Base-by-base conservation (phyloP, 2,888 invertebrate genomes). In the Ectemnius continuus region DNA sequence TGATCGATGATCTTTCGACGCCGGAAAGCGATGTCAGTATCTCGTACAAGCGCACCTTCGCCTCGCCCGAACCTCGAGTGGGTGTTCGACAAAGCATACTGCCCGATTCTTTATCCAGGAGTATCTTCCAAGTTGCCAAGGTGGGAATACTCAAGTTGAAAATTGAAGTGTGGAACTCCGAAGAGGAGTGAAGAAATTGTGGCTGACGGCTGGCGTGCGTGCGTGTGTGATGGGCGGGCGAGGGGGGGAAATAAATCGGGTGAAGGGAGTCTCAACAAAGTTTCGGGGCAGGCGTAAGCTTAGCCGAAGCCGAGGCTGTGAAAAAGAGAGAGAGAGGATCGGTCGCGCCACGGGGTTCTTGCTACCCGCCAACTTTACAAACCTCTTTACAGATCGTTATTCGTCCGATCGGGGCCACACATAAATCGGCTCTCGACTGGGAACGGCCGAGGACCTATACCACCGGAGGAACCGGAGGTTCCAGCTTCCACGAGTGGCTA, bases 321-420 rank as follows among this genome's bases (percentile, higher is more conserved):
- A 84, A 86, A 85, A 73, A 83, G 84, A 85, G 75, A 83, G 84
- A 82, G 82, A 80, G 86, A 84, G 87, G 85, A 73, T 67, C 73
- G 20, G 76, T 71, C 89, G 70, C 90, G 70, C 90, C 85, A 82
- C 89, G 84, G 90, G 90, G 88, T 82, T 75, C 82, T 84, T 82
- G 87, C 87, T 88, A 85, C 85, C 80, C 88, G 87, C 86, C 88
- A 90, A 88, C 88, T 88, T 86, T 88, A 88, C 89, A 89, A 88
- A 90, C 88, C 88, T 88, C 89, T 89, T 90, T 90, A 89, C 89
- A 88, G 89, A 89, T 90, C 88, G 89, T 90, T 89, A 89, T 87
- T 87, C 85, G 84, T 85, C 80, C 83, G 84, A 87, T 87, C 84
- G 81, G 85, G 87, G 87, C 87, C 87, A 88, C 88, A 87, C 90